Evolutionary conservation across 2,888 invertebrate species (phyloP).

Genomic region (Parelbella ahira): DNA sequence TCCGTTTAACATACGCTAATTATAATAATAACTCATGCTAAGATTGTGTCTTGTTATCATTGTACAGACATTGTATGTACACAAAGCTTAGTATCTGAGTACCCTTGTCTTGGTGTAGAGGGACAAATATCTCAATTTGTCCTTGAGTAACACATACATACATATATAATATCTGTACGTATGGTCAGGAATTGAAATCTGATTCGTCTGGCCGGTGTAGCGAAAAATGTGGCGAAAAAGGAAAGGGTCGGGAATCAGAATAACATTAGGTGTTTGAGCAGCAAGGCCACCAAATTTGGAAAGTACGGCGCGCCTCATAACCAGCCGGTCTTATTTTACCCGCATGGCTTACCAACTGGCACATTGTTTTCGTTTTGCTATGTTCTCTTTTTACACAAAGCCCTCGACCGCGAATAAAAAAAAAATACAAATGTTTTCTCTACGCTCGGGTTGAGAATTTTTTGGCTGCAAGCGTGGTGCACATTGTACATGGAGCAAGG

Average conservation of each 20-base stretch:
- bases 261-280: neutral
- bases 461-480: constrained; percentile 14
- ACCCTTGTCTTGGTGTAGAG: too few relatives aligned
- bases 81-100: too few relatives aligned
- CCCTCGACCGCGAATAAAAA: constrained; percentile 3
- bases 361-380: constrained; percentile 5
- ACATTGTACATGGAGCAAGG: constrained; percentile 15
- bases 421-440: constrained; percentile 13
- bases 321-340: constrained; percentile 9
- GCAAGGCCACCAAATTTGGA: neutral
- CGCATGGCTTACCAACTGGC: constrained; percentile 11
- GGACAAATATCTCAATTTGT: too few relatives aligned
- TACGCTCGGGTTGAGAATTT: constrained; percentile 6
- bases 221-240: too few relatives aligned
- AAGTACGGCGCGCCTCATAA: neutral
- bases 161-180: too few relatives aligned
- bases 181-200: too few relatives aligned
- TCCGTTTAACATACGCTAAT: too few relatives aligned
- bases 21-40: too few relatives aligned
- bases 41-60: too few relatives aligned
- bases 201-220: too few relatives aligned
- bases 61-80: too few relatives aligned
- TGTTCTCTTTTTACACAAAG: constrained; percentile 7
- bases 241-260: neutral
- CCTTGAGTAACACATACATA: too few relatives aligned